Conservation (phyloP, 37 sponge, comb jelly and placozoan species). For the Axinella damicornis region DNA sequence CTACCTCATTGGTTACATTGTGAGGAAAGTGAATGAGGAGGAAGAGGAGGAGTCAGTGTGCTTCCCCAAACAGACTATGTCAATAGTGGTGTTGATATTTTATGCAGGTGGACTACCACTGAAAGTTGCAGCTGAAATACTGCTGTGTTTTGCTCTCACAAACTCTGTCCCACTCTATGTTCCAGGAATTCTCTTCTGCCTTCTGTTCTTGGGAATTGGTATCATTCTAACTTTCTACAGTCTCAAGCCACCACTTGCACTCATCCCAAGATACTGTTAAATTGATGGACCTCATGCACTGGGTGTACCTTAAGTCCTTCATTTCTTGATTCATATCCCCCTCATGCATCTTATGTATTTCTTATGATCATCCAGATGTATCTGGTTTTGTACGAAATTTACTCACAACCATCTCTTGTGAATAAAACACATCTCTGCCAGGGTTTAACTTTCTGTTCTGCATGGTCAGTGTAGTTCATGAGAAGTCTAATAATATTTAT, state of each 20-base stretch:
- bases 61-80: slow-evolving; percentile 10
- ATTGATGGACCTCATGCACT: too few species aligned
- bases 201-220: slow-evolving; percentile 32
- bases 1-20: slow-evolving; percentile 41
- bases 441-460: too few species aligned
- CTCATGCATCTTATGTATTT: too few species aligned
- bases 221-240: background rate
- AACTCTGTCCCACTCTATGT: background rate
- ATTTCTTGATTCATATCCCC: too few species aligned
- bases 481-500: too few species aligned
- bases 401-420: too few species aligned
- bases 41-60: background rate
- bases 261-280: too few species aligned
- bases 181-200: background rate
- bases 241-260: background rate
- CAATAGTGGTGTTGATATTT: background rate
- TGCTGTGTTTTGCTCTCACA: background rate
- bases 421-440: too few species aligned
- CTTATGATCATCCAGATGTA: too few species aligned
- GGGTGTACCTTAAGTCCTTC: too few species aligned
- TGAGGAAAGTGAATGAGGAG: background rate
- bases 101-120: slow-evolving; percentile 6
- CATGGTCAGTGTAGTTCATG: too few species aligned
- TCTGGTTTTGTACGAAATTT: too few species aligned
- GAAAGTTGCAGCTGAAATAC: slow-evolving; percentile 27